Percentiles rank a stretch among this genome's conserved stretches.
Evolutionary conservation across 2,888 invertebrate species (phyloP).

Genomic region (Sinohyriopsis cumingii): DNA sequence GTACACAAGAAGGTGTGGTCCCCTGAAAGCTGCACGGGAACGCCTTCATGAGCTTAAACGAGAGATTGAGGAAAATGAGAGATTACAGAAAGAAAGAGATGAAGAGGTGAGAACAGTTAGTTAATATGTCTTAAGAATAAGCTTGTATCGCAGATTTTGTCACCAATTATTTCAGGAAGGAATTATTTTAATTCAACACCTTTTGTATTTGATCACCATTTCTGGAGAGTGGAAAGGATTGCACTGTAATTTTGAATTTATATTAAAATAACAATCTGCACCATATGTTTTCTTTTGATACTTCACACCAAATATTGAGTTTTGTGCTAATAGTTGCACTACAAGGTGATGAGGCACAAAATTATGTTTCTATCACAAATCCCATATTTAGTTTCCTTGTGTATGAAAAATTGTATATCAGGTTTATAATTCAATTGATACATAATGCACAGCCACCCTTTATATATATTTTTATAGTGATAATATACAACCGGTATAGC

Average conservation of each 20-base stretch:
- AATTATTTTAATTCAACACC: not conserved
- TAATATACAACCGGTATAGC: no score
- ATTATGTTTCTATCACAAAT: no score
- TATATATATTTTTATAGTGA: no score
- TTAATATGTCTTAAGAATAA: not conserved
- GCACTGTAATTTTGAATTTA: not conserved
- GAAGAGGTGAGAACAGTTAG: slow-evolving; percentile 54
- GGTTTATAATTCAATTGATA: no score
- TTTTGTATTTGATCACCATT: not conserved
- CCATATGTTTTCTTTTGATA: no score
- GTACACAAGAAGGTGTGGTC: slow-evolving; percentile 67
- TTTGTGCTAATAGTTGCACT: no score
- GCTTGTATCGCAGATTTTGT: not conserved
- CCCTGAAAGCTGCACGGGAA: slow-evolving; percentile 64
- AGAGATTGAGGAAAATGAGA: slow-evolving; percentile 70
- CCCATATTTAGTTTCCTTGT: no score
- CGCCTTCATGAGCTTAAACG: slow-evolving; percentile 65
- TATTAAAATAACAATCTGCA: no score
- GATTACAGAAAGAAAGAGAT: slow-evolving; percentile 64
- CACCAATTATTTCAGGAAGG: not conserved
- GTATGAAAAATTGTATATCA: no score
- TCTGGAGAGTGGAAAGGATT: not conserved
- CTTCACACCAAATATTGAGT: no score
- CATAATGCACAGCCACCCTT: no score
- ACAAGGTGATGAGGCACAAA: no score